Evolutionary conservation across 37 sponge, comb jelly and placozoan genomes (phyloP).

Genomic region (Mnemiopsis leidyi): DNA sequence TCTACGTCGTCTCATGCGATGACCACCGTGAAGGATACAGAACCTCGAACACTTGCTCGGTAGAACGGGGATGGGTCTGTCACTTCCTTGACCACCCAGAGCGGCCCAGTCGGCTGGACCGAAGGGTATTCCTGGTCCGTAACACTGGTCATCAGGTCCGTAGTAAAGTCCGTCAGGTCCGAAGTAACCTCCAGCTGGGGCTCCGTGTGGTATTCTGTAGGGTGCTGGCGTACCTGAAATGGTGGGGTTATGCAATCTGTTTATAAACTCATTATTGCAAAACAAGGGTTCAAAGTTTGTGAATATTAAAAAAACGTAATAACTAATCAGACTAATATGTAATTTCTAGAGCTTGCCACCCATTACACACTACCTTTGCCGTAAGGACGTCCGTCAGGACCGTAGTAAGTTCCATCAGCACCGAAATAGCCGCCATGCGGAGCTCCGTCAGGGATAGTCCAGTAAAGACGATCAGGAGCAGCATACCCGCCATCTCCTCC

Average conservation of each 20-base stretch:
- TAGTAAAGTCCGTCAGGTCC: constrained; percentile 49
- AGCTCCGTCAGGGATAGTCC: constrained; percentile 32
- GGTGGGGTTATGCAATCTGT: neutral
- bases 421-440: constrained; percentile 20
- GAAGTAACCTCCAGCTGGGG: constrained; percentile 12
- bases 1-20: neutral
- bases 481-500: neutral
- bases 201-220: constrained; percentile 19
- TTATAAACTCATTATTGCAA: too few species aligned
- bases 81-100: neutral
- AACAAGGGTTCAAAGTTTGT: too few species aligned
- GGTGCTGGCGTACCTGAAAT: neutral
- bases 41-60: neutral
- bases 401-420: neutral
- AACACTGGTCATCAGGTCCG: constrained; percentile 11
- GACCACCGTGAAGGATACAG: neutral
- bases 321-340: too few species aligned
- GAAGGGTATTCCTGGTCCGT: constrained; percentile 10
- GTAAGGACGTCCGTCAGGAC: constrained; percentile 25
- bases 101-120: constrained; percentile 3
- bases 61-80: neutral
- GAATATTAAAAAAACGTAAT: too few species aligned
- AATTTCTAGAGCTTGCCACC: too few species aligned
- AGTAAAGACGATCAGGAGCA: neutral
- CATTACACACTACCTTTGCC: too few species aligned